Evolutionary conservation across 1,140 invertebrate genomes (phyloP), one percentile per base, ranked within the genome.

Genomic region (Drosophila eugracilis): DNA sequence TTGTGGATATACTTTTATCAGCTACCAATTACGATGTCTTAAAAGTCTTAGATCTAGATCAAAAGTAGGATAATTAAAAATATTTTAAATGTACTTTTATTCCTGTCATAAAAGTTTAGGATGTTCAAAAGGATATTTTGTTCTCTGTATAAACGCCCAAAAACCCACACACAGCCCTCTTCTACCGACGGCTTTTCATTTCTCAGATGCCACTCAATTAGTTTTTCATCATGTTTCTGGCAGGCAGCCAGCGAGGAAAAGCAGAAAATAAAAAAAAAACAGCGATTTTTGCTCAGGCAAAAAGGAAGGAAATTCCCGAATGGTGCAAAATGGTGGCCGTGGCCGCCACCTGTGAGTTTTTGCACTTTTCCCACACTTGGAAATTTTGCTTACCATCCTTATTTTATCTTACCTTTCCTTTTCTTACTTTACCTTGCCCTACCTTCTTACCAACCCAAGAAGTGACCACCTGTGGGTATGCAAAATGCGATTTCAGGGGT

Each of bases 191-290:
- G 32, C 30, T 78, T 54, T 63, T 49, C 58, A 58, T 81, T 58
- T 60, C 55, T 57, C 47, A 52, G 65, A 73, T 85, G 80, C 62
- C 76, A 73, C 54, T 80, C 80, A 76, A 86, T 85, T 80, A 85
- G 80, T 73, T 77, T 76, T 85, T 80, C 80, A 63, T 86, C 76
- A 66, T 58, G 67, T 78, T 34, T 66, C 39, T 85, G 80, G 81
- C 67, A 57, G 5, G 15, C 32, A 34, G 65, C 76, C 66, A 85
- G 59, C 39, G 21, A 45, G 47, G 34, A 19, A 55, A 59, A 41
- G 32, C 44, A 52, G 30, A 54, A 30, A 17, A 54, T 9, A 74
- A 48, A 39, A 9, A 9, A 39, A 47, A 14, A 70, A 69, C 47
- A 71, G 55, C 66, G 75, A 58, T 80, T 80, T 86, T 74, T 53